A percentile compares a stretch with the other conserved stretches of the same genome.
phyloP scores from a whole-genome alignment of 2,797 vertebrate species.

The Cossypha niveicapilla region DNA sequence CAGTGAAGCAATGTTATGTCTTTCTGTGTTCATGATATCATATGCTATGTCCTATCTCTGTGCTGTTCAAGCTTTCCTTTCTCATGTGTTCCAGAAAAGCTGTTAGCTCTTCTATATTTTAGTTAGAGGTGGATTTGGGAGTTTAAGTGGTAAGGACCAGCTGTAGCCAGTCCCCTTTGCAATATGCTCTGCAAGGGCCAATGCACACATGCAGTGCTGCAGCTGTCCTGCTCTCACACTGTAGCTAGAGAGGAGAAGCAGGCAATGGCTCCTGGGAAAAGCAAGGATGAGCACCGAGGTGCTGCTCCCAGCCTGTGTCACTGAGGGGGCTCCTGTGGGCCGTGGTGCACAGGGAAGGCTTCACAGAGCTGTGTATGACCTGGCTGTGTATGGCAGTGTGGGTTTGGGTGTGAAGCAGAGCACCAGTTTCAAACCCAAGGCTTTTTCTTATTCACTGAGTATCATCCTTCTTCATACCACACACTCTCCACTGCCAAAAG shows the following conservation, averaged over 20 bases:
- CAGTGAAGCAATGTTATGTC: background rate
- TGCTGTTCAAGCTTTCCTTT: background rate
- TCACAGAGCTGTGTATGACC: background rate
- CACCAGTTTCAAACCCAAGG: background rate
- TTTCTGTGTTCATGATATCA: background rate
- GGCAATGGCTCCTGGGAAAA: rapidly evolving
- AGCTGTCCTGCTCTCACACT: too few relatives aligned
- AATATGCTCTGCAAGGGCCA: rapidly evolving
- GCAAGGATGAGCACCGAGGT: rapidly evolving
- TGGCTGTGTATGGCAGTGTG: rapidly evolving
- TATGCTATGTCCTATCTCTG: background rate
- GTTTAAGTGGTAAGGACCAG: background rate
- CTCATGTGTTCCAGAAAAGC: background rate
- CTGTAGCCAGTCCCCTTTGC: background rate
- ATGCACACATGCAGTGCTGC: rapidly evolving
- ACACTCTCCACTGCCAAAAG: rapidly evolving
- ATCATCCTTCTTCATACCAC: background rate
- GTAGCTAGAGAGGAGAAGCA: rapidly evolving
- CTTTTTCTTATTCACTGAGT: background rate
- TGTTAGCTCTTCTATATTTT: background rate
- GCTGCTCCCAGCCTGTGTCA: rapidly evolving
- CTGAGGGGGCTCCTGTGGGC: rapidly evolving
- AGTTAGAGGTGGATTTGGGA: background rate
- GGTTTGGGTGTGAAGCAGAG: background rate
- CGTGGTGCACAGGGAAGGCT: rapidly evolving